A percentile compares a stretch with the other conserved stretches of the same genome.
These are phyloP conservation scores for Thyatira batis DNA, from an alignment of 2,888 invertebrate species.

Conservation along the genomic window DNA sequence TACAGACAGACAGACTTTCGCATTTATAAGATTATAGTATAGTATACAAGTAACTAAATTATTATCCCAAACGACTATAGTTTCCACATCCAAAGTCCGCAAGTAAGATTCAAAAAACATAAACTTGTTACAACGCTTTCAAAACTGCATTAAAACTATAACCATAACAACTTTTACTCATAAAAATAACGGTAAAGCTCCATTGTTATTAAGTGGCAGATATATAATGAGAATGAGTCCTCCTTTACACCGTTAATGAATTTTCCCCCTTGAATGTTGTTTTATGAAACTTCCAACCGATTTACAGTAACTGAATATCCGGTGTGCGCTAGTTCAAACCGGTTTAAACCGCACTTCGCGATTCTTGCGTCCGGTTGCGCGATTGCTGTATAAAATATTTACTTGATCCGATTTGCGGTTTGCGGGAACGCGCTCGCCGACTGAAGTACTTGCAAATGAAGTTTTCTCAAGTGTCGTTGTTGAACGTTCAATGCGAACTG, in stretches of 20 bases:
- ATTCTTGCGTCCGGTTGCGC: neutral
- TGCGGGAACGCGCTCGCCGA: neutral
- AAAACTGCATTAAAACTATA: too few species aligned
- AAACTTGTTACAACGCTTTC: too few species aligned
- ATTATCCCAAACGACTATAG: too few species aligned
- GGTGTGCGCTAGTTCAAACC: neutral
- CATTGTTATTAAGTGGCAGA: too few species aligned
- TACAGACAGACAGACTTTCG: too few species aligned
- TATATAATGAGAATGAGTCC: neutral
- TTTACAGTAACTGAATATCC: conserved; percentile 4
- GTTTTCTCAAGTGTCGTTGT: neutral
- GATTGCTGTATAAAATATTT: conserved; percentile 3
- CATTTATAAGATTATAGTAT: too few species aligned
- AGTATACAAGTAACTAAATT: too few species aligned
- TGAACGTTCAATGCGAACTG: neutral
- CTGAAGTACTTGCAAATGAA: neutral
- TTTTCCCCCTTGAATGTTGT: neutral
- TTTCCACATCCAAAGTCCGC: too few species aligned
- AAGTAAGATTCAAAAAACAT: too few species aligned
- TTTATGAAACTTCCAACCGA: neutral
- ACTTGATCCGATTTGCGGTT: conserved; percentile 5
- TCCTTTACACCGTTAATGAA: neutral
- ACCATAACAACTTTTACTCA: too few species aligned
- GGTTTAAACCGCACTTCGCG: neutral
- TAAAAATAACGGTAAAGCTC: too few species aligned